Base-by-base conservation (phyloP, 2,797 vertebrate genomes). In the Takifugu ocellatus region DNA sequence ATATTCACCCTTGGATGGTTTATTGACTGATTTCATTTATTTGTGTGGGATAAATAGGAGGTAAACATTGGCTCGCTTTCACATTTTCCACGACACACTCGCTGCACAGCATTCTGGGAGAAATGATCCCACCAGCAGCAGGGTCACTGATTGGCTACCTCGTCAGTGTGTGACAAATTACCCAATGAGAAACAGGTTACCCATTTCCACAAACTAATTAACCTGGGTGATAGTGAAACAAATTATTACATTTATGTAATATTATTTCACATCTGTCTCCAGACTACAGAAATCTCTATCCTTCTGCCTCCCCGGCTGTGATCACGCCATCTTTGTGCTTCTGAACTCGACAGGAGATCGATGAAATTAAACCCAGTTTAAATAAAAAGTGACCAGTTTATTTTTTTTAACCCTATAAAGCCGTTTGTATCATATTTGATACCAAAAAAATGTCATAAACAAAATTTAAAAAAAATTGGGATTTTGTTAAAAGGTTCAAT, bases 21-120 rank as follows among this genome's bases (percentile, higher is more conserved):
- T 97, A 95, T 96, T 96, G 95, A 96, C 96, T 96, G 94, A 95
- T 94, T 96, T 95, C 94, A 94, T 94, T 97, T 96, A 96, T 95
- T 94, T 94, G 93, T 93, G 95, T 91, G 94, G 95, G 94, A 95
- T 94, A 93, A 94, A 93, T 91, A 78, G 80, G 92, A 94, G 92
- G 94, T 94, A 95, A 95, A 95, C 93, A 94, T 84, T 83, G 86
- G 92, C 94, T 94, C 88, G 85, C 79, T 87, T 91, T 90, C 92
- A 90, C 90, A 91, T 94, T 96, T 94, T 92, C 92, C 84, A 71
- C 88, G 91, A 85, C 92, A 90, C 91, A 89, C 74, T 91, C 82
- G 85, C 85, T 91, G 90, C 92, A 93, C 89, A 88, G 89, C 86
- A 89, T 88, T 92, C 90, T 87, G 63, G 93, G 91, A 92, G 91